A percentile compares a stretch with the other conserved stretches of the same genome.
Evolutionary conservation across 2,888 invertebrate genomes (phyloP).

Genomic region (Tigriopus californicus): DNA sequence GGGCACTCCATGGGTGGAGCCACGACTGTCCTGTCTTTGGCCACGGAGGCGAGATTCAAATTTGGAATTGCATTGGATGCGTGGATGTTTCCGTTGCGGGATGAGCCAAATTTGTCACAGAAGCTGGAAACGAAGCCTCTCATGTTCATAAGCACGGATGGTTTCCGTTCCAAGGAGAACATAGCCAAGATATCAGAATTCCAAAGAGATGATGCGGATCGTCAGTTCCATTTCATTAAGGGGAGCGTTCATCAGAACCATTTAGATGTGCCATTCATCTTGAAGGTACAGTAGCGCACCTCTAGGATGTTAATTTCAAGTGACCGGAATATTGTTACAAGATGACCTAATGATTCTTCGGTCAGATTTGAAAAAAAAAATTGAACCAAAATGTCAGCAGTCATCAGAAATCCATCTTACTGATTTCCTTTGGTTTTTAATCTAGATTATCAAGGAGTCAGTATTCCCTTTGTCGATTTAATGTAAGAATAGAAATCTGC

Average conservation of each 20-base stretch:
- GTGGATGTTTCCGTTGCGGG: constrained; percentile 41
- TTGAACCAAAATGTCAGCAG: no score
- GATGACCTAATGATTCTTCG: no score
- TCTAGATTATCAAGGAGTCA: no score
- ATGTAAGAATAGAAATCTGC: no score
- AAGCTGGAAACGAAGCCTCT: constrained; percentile 32
- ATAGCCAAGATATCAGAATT: constrained; percentile 32
- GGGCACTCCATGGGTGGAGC: constrained; percentile 49
- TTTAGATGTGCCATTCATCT: constrained; percentile 27
- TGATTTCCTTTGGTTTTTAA: no score
- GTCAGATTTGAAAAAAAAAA: no score
- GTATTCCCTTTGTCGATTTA: no score
- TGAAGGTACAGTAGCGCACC: constrained; percentile 10
- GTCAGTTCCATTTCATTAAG: constrained; percentile 20
- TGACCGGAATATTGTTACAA: no score
- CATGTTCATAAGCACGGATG: constrained; percentile 38
- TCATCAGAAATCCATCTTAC: no score
- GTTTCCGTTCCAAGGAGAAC: constrained; percentile 37
- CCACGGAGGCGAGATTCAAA: constrained; percentile 33
- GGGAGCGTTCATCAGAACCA: constrained; percentile 28
- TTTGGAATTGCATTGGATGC: constrained; percentile 37
- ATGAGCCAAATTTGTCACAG: constrained; percentile 28
- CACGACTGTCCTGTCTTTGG: constrained; percentile 36
- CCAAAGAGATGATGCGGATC: constrained; percentile 19
- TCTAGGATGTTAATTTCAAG: no score